Evolutionary conservation across 2,888 invertebrate genomes (phyloP), one percentile per base, ranked within the genome.

Genomic region (Lordiphosa fenestrarum): DNA sequence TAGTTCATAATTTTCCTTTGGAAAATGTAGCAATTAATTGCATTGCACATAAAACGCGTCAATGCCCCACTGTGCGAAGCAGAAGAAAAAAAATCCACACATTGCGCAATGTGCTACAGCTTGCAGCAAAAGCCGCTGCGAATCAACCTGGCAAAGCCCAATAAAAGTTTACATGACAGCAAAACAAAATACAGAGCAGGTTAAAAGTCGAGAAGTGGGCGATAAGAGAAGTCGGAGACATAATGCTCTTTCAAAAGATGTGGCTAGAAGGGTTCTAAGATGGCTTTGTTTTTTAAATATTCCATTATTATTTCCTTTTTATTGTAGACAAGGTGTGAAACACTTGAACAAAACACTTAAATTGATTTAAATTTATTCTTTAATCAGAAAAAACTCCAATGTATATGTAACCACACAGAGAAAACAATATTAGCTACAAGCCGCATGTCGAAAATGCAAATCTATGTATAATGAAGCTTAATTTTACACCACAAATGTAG

Each of bases 11-110:
- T 81, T 78, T 84, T 81, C 77, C 55, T 76, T 83, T 81, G 81
- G 77, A 83, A 78, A 76, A 78, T 83, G 78, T 78, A 83, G 84
- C 84, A 78, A 78, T 78, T 78, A 78, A 83, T 78, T 83, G 78
- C 84, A 52, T 67, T 69, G 77, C 71, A 73, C 81, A 78, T 78
- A 78, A 78, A 83, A 78, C 84, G 84, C 73, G 77, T 76, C 68
- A 77, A 61, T 71, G 69, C 71, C 78, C 78, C 81, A 84, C 84
- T 80, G 84, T 73, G 84, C 73, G 69, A 46, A 36, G 69, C 15
- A 15, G 69, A 46, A 19, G 6, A 30, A 30, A 30, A 30, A 30
- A 30, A 30, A 30, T 7, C 71, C 77, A 81, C 71, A 75, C 83
- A 77, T 80, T 81, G 77, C 74, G 81, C 84, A 80, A 80, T 76